Base-by-base conservation (phyloP, 2,113 vertebrate genomes). In the Austrofundulus limnaeus region DNA sequence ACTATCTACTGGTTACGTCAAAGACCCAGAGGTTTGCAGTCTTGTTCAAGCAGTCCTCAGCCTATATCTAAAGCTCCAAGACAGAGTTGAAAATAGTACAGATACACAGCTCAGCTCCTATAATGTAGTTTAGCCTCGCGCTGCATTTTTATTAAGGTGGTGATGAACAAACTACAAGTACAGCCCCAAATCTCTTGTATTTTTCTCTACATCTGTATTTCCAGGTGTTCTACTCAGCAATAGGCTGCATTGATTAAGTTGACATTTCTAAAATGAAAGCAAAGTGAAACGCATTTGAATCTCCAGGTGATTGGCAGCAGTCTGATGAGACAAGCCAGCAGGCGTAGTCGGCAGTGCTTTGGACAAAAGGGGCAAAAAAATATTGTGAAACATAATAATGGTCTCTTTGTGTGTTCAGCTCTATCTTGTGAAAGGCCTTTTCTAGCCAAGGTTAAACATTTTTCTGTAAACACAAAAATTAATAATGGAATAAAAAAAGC, bases 391-490 rank as follows among this genome's bases (percentile, higher is more conserved):
- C 57, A 25, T 28, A 65, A 66, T 20, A 15, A 19, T 39, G 4
- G 34, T 42, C 15, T 24, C 46, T 39, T 19, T 52, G 31, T 69
- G 9, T 66, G 12, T 61, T 49, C 49, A 59, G 4, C 9, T 7
- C 17, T 46, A 2, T 61, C 31, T n/a, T 37, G 3, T 60, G 56
- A 57, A 57, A 61, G 23, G 4, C 11, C 51, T 59, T 62, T 47
- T 47, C 37, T 16, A 24, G 42, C 15, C 45, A 57, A 63, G 45
- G 46, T 75, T 62, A 62, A 55, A 72, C 13, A 48, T 68, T 31
- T 64, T 77, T 72, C 34, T 53, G 34, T 51, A 63, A 20, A 53
- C 47, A 51, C 45, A 71, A 66, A 49, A 74, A 66, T 34, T 5
- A 20, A 62, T 39, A 55, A 64, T 75, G 58, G 15, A 43, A 66